A percentile compares a stretch with the other conserved stretches of the same genome.
phyloP scores from a whole-genome alignment of 2,797 vertebrate species.

The Liasis olivaceus region DNA sequence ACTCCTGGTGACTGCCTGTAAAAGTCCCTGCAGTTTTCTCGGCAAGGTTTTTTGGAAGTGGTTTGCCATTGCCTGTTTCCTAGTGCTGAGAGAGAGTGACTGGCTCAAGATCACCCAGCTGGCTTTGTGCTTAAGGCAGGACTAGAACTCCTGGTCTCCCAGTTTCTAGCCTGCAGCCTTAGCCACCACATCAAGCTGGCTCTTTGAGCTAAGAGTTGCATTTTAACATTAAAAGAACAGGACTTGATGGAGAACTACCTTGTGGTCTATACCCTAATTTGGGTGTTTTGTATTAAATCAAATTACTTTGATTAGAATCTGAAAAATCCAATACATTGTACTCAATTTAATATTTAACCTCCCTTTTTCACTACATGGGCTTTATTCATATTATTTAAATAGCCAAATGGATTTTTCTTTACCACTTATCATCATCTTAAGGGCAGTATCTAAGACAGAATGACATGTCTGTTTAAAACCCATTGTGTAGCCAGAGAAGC shows the following conservation, averaged over 20 bases:
- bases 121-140: too few relatives aligned
- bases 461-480: neutral
- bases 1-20: too few relatives aligned
- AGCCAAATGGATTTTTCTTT: constrained; percentile 1
- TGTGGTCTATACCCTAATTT: neutral
- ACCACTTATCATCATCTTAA: constrained; percentile 1
- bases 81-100: too few relatives aligned
- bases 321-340: neutral
- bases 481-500: constrained; percentile 1
- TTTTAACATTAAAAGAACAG: neutral
- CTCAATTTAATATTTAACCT: neutral
- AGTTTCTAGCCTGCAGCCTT: too few relatives aligned
- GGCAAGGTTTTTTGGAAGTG: too few relatives aligned
- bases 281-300: neutral
- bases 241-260: neutral
- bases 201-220: neutral
- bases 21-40: too few relatives aligned
- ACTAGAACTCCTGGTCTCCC: too few relatives aligned
- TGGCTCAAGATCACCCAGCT: too few relatives aligned
- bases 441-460: neutral
- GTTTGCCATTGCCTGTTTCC: too few relatives aligned
- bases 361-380: neutral
- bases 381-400: neutral
- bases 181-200: too few relatives aligned
- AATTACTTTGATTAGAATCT: neutral